Evolutionary conservation across 2,113 vertebrate genomes (phyloP).

Genomic region (Myocastor coypus): DNA sequence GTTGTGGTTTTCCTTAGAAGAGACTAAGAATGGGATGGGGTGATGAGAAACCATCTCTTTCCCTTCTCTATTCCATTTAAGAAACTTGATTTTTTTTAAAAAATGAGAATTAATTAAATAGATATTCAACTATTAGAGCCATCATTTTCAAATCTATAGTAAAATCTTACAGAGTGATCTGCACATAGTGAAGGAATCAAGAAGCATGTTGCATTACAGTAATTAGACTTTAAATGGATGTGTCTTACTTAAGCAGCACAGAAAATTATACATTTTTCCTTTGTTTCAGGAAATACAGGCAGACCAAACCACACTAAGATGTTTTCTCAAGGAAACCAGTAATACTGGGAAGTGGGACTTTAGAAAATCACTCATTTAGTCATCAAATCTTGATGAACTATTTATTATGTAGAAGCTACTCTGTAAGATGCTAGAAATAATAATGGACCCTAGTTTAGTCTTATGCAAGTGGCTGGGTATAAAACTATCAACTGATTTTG

Average conservation of each 20-base stretch:
- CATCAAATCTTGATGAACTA: not conserved
- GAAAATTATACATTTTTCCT: not conserved
- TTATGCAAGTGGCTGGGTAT: not conserved
- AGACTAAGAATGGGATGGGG: not conserved
- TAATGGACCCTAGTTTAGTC: not conserved
- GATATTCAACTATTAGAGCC: not conserved
- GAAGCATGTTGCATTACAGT: not conserved
- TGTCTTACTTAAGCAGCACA: not conserved
- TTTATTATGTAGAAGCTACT: not conserved
- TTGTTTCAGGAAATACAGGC: constrained; percentile 1
- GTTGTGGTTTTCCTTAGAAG: not conserved
- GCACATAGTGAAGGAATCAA: not conserved
- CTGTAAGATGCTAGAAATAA: not conserved
- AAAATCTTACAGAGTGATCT: not conserved
- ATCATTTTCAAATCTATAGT: not conserved
- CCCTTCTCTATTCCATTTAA: not conserved
- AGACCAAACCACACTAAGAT: not conserved
- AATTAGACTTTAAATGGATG: not conserved
- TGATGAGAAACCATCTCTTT: not conserved
- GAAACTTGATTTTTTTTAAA: not conserved
- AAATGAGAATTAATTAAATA: constrained; percentile 7
- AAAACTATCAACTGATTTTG: not conserved
- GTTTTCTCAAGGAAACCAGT: constrained; percentile 23
- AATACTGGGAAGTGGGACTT: not conserved
- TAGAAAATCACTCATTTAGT: not conserved